Percentiles rank a stretch among this genome's conserved stretches.
Conservation (phyloP, 2,888 invertebrate genomes). For the Parnassius apollo region DNA sequence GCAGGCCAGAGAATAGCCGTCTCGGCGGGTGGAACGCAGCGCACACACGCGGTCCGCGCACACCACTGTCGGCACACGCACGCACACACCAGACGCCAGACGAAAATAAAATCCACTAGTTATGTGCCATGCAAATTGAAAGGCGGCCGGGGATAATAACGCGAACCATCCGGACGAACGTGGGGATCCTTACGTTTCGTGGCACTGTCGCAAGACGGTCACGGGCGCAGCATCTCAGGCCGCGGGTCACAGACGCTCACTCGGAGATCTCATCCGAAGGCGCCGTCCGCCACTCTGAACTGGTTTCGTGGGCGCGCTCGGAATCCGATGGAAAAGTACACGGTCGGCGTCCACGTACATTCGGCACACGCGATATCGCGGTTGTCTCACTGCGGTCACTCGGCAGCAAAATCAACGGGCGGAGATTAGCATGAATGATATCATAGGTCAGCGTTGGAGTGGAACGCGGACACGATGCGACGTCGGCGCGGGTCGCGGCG, state of each 20-base stretch:
- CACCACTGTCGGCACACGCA: slow-evolving; percentile 47
- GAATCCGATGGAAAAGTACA: slow-evolving; percentile 71
- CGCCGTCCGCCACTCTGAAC: slow-evolving; percentile 63
- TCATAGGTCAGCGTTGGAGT: slow-evolving; percentile 50
- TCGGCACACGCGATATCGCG: slow-evolving; percentile 72
- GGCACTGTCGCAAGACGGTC: slow-evolving; percentile 77
- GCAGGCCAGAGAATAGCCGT: slow-evolving; percentile 71
- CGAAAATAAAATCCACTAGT: slow-evolving; percentile 80
- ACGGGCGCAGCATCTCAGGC: slow-evolving; percentile 78
- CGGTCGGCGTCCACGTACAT: slow-evolving; percentile 68
- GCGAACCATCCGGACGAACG: slow-evolving; percentile 67
- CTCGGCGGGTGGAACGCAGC: slow-evolving; percentile 57
- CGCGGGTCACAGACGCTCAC: slow-evolving; percentile 64
- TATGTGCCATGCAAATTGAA: slow-evolving; percentile 79
- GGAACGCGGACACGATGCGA: slow-evolving; percentile 49
- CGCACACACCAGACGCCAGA: slow-evolving; percentile 71
- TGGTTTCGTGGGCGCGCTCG: slow-evolving; percentile 62
- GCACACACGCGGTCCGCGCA: slow-evolving; percentile 39
- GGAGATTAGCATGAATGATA: slow-evolving; percentile 76
- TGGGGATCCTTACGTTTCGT: slow-evolving; percentile 79
- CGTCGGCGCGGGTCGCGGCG: slow-evolving; percentile 75
- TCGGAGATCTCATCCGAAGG: slow-evolving; percentile 69
- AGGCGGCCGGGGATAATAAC: slow-evolving; percentile 60
- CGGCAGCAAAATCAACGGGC: slow-evolving; percentile 72
- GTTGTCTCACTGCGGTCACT: slow-evolving; percentile 66